phyloP scores from a whole-genome alignment of 2,888 invertebrate genomes.

The Pyrrhia umbra region DNA sequence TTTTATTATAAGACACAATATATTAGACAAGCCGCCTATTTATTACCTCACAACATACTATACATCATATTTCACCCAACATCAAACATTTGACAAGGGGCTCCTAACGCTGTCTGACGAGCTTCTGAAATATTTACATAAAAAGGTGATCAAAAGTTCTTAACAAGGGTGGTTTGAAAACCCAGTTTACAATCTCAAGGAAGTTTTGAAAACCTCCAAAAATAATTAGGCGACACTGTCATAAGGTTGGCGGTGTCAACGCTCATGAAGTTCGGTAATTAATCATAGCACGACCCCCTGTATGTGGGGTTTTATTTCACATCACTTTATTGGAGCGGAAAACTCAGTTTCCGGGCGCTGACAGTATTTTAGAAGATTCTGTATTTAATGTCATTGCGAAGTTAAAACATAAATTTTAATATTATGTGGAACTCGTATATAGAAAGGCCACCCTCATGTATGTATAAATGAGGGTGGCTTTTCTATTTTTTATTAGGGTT shows the following conservation, averaged over 20 bases:
- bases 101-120: constrained; percentile 47
- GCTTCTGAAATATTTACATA: constrained; percentile 57
- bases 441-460: too few relatives aligned
- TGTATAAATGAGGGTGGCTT: too few relatives aligned
- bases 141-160: constrained; percentile 56
- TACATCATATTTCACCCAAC: constrained; percentile 43
- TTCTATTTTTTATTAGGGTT: too few relatives aligned
- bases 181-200: constrained; percentile 56
- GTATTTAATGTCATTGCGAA: constrained; percentile 6
- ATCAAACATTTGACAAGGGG: constrained; percentile 51
- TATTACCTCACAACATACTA: constrained; percentile 10
- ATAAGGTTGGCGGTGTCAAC: constrained; percentile 59
- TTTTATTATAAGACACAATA: background rate
- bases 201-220: constrained; percentile 55
- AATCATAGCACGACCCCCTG: constrained; percentile 60
- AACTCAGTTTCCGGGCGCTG: constrained; percentile 41
- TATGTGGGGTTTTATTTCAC: constrained; percentile 63
- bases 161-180: constrained; percentile 47
- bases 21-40: background rate
- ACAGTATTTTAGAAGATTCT: constrained; percentile 25
- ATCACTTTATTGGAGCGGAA: constrained; percentile 64
- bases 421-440: background rate
- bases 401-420: constrained; percentile 1
- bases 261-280: constrained; percentile 68
- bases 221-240: constrained; percentile 61